A percentile compares a stretch with the other conserved stretches of the same genome.
Evolutionary conservation across 53 echinoderm and acorn worm species (phyloP).

Genomic region (Astropecten irregularis): DNA sequence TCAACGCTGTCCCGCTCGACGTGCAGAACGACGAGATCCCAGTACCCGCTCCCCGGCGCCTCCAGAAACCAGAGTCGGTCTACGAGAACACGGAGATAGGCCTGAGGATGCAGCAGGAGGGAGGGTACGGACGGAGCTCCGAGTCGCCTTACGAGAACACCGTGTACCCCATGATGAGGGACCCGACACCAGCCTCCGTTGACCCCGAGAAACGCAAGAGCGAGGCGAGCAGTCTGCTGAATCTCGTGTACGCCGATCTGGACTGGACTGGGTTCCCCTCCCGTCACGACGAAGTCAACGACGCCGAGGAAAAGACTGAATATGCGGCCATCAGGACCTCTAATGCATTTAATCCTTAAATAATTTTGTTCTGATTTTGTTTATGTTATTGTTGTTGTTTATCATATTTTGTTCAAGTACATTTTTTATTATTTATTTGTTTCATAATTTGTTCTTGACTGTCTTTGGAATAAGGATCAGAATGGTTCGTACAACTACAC

Average conservation of each 20-base stretch:
- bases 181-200: neutral
- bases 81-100: constrained; percentile 47
- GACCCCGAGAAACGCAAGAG: constrained; percentile 26
- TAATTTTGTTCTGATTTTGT: too few species aligned
- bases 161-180: neutral
- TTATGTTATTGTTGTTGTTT: too few species aligned
- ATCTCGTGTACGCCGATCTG: constrained; percentile 67
- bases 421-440: too few species aligned
- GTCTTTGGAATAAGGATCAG: too few species aligned
- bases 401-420: too few species aligned
- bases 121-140: neutral
- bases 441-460: too few species aligned
- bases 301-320: constrained; percentile 32
- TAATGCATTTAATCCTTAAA: too few species aligned
- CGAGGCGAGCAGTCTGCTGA: constrained; percentile 36
- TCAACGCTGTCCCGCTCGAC: constrained; percentile 19
- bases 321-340: constrained; percentile 36
- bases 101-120: neutral
- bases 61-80: constrained; percentile 21
- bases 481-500: too few species aligned
- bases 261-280: constrained; percentile 62
- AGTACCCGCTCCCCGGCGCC: neutral
- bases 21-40: neutral
- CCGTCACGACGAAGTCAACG: constrained; percentile 4
- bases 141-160: constrained; percentile 44